Conservation (phyloP, 2,113 vertebrate species). For the Hymenochirus boettgeri region DNA sequence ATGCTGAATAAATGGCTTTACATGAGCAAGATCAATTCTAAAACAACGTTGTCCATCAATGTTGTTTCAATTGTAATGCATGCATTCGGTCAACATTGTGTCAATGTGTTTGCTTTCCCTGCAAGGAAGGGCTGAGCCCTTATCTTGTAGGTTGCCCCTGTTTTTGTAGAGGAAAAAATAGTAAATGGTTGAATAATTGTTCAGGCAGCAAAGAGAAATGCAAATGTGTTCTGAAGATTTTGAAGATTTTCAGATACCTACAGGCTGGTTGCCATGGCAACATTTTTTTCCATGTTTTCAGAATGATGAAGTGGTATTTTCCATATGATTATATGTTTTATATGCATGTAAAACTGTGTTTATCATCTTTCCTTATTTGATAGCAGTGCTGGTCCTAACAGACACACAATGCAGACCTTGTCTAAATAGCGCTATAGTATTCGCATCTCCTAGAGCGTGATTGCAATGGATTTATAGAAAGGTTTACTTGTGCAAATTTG, state of each 20-base stretch:
- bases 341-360: constrained; percentile 10
- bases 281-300: constrained; percentile 9
- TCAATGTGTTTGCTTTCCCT: no score
- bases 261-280: constrained; percentile 28
- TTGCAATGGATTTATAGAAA: constrained; percentile 2
- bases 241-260: constrained; percentile 36
- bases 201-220: constrained; percentile 28
- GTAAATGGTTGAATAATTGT: constrained; percentile 4
- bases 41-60: no score
- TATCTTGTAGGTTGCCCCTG: neutral
- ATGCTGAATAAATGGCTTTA: no score
- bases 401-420: neutral
- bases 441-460: neutral
- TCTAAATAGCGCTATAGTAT: neutral
- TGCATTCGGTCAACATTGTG: no score
- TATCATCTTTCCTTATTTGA: neutral
- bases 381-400: no score
- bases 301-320: constrained; percentile 22
- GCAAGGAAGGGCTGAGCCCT: no score
- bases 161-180: neutral
- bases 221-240: constrained; percentile 36
- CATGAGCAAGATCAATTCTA: no score
- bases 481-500: neutral
- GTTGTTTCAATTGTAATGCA: no score
- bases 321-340: no score